Evolutionary conservation across 2,888 invertebrate genomes (phyloP).

Genomic region (Oligia strigilis): DNA sequence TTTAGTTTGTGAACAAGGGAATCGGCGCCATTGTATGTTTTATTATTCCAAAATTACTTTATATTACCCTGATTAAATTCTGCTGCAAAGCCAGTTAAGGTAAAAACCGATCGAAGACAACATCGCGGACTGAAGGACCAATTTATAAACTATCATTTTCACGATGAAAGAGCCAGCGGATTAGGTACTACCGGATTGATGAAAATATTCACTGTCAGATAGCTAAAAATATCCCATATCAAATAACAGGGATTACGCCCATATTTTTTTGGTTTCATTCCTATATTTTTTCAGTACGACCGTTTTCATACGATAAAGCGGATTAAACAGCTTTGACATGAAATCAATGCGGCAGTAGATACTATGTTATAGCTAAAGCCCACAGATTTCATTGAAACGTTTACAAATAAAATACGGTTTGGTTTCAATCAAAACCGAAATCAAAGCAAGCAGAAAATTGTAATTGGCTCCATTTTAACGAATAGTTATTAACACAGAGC

Average conservation of each 20-base stretch:
- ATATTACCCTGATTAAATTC: background rate
- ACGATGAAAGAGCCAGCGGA: background rate
- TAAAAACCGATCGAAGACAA: background rate
- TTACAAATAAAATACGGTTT: slow-evolving; percentile 29
- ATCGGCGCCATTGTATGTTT: too few species aligned
- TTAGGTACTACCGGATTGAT: background rate
- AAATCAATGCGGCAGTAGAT: slow-evolving; percentile 12
- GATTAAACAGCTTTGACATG: slow-evolving; percentile 19
- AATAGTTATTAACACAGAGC: too few species aligned
- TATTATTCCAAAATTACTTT: background rate
- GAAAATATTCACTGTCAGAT: background rate
- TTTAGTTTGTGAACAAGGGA: too few species aligned
- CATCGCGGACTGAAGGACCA: background rate
- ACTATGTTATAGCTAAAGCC: slow-evolving; percentile 16
- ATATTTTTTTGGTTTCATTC: background rate
- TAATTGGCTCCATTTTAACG: too few species aligned
- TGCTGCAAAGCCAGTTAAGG: background rate
- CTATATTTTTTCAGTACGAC: slow-evolving; percentile 13
- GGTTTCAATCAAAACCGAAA: slow-evolving; percentile 6
- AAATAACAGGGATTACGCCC: background rate
- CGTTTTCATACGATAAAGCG: slow-evolving; percentile 15
- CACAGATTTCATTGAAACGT: slow-evolving; percentile 31
- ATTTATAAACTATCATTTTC: background rate
- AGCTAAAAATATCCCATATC: background rate
- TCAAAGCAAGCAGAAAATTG: background rate